Conservation (phyloP, 1,140 invertebrate genomes). For the Cheumatopsyche charites region DNA sequence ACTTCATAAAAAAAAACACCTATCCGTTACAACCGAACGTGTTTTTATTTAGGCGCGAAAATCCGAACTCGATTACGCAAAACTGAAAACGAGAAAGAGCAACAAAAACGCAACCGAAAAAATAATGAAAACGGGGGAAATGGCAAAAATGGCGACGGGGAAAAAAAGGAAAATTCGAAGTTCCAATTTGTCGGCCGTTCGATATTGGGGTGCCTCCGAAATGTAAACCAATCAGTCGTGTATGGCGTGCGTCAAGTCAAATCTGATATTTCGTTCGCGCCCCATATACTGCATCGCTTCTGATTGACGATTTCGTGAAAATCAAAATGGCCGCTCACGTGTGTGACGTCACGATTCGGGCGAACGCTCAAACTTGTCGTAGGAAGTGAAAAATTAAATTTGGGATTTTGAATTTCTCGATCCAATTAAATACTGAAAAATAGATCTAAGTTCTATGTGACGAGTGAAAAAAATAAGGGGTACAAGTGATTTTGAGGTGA, state of each 20-base stretch:
- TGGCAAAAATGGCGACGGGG: too few relatives aligned
- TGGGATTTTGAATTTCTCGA: too few relatives aligned
- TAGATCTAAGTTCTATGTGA: too few relatives aligned
- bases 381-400: too few relatives aligned
- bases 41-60: too few relatives aligned
- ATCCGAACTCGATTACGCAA: too few relatives aligned
- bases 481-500: too few relatives aligned
- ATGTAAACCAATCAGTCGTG: slow-evolving; percentile 38
- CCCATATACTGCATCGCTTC: slow-evolving; percentile 26
- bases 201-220: slow-evolving; percentile 27
- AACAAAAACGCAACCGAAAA: neutral
- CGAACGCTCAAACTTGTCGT: too few relatives aligned
- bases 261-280: slow-evolving; percentile 32
- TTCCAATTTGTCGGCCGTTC: slow-evolving; percentile 35
- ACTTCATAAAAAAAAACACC: too few relatives aligned
- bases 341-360: neutral
- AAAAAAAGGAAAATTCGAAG: slow-evolving; percentile 5
- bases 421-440: too few relatives aligned
- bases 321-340: neutral
- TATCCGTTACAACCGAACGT: too few relatives aligned
- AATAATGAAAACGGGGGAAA: neutral
- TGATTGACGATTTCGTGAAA: slow-evolving; percentile 39
- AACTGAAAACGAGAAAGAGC: neutral
- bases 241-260: slow-evolving; percentile 35
- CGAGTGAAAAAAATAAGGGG: too few relatives aligned